Evolutionary conservation across 2,888 invertebrate genomes (phyloP).

Genomic region (Tanypteryx hageni): DNA sequence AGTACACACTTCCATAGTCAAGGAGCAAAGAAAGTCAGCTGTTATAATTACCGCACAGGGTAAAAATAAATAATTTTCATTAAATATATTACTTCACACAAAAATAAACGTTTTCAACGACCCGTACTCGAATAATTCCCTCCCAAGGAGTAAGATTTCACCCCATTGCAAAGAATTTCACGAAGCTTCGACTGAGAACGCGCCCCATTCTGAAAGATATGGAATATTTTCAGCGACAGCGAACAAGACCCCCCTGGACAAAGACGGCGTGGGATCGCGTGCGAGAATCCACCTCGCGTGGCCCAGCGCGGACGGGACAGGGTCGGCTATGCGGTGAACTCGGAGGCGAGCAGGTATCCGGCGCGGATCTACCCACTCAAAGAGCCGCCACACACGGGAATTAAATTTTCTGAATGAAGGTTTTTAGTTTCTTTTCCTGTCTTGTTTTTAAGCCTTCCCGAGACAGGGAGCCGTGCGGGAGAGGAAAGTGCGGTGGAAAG

Average conservation of each 20-base stretch:
- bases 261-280: background rate
- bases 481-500: too few species aligned
- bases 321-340: background rate
- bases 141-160: background rate
- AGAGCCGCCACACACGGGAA: background rate
- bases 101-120: background rate
- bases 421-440: background rate
- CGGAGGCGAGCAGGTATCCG: constrained; percentile 18
- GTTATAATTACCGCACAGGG: too few species aligned
- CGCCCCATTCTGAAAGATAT: background rate
- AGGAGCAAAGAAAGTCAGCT: too few species aligned
- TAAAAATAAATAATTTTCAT: background rate
- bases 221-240: background rate
- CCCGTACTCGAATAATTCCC: background rate
- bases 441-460: background rate
- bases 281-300: background rate
- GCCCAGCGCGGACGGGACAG: background rate
- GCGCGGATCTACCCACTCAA: background rate
- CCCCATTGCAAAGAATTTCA: background rate
- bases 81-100: background rate
- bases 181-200: background rate
- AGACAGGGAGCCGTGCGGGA: background rate
- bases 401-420: constrained; percentile 6
- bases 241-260: background rate
- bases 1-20: too few species aligned